phyloP scores from a whole-genome alignment of 2,113 vertebrate species.

The Pygoscelis adeliae region DNA sequence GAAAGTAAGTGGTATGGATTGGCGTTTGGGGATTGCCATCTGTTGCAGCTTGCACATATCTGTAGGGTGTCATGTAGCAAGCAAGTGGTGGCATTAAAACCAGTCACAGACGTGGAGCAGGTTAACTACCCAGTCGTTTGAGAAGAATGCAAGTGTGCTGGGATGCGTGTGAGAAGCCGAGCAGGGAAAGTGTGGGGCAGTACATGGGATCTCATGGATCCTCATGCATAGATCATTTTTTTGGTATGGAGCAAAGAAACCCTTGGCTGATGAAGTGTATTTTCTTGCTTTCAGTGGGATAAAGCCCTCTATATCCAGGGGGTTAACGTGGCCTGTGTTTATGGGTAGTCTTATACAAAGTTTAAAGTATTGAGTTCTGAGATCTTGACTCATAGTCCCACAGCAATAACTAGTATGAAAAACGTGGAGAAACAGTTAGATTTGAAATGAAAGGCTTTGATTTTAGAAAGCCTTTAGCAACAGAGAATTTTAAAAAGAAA shows the following conservation, averaged over 20 bases:
- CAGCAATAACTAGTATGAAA: neutral
- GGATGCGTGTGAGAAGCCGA: neutral
- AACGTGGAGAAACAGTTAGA: neutral
- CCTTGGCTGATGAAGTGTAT: neutral
- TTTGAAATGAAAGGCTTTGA: neutral
- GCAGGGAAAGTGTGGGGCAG: neutral
- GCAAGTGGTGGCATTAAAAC: neutral
- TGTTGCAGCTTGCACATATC: neutral
- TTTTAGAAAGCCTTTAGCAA: neutral
- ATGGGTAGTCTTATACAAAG: neutral
- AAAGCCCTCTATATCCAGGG: neutral
- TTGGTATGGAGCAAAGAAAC: neutral
- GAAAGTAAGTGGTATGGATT: neutral
- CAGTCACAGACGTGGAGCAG: neutral
- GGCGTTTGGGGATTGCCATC: neutral
- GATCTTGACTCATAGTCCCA: neutral
- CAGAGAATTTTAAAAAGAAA: neutral
- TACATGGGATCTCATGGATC: neutral
- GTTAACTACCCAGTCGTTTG: neutral
- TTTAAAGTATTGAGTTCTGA: neutral
- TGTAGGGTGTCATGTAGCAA: neutral
- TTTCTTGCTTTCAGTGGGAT: neutral
- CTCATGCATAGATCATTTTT: accelerated
- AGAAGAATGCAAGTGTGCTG: neutral
- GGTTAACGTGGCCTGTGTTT: neutral